These are phyloP conservation scores for Tupiocoris notatus DNA, from an alignment of 2,888 invertebrate genomes.

Conservation along the genomic window DNA sequence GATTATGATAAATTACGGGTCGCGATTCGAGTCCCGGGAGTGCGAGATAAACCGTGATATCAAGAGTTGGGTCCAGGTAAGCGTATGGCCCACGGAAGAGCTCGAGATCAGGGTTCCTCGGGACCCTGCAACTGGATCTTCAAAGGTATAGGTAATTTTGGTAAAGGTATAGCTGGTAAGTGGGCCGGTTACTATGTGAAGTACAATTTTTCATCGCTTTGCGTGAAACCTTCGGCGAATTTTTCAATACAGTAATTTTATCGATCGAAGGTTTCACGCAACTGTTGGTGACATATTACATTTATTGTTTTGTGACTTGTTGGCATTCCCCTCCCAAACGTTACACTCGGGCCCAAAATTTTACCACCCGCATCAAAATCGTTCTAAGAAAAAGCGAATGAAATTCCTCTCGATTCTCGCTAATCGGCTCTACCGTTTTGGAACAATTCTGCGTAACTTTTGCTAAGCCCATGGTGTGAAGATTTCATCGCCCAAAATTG, in stretches of 20 bases:
- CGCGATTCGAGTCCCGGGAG: constrained; percentile 20
- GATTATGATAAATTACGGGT: not conserved
- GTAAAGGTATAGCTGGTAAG: constrained; percentile 29
- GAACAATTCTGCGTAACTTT: too few species aligned
- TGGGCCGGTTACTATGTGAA: constrained; percentile 21
- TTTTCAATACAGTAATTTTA: too few species aligned
- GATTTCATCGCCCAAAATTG: constrained; percentile 14
- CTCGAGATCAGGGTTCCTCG: not conserved
- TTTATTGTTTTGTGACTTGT: too few species aligned
- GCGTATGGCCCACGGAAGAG: constrained; percentile 2
- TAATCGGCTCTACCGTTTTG: too few species aligned
- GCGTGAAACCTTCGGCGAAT: too few species aligned
- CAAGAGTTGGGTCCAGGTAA: constrained; percentile 7
- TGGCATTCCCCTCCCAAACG: too few species aligned
- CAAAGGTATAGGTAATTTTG: constrained; percentile 35
- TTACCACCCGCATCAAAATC: too few species aligned
- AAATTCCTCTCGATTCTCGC: not conserved
- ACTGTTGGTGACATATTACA: too few species aligned
- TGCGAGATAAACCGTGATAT: constrained; percentile 11
- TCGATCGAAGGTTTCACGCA: too few species aligned
- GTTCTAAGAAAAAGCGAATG: too few species aligned
- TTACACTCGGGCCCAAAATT: too few species aligned
- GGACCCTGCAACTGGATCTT: constrained; percentile 7
- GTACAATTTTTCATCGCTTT: constrained; percentile 7
- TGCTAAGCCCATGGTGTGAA: too few species aligned